Conservation (phyloP, 2,113 vertebrate species). For the Osmerus eperlanus region DNA sequence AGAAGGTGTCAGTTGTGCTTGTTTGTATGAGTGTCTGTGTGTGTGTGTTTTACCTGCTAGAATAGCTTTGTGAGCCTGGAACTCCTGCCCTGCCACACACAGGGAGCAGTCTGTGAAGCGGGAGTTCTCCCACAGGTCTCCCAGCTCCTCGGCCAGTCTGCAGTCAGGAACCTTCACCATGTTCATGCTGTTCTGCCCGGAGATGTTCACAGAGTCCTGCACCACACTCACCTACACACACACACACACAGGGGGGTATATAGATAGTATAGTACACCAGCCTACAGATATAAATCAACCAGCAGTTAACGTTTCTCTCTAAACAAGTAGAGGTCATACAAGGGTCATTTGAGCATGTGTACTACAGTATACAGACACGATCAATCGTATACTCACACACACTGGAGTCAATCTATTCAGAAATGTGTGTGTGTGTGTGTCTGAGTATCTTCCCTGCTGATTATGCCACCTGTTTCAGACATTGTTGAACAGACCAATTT, state of each 20-base stretch:
- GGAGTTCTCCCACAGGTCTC: conserved; percentile 88
- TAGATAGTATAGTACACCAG: background rate
- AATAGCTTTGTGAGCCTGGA: conserved; percentile 91
- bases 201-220: conserved; percentile 91
- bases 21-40: conserved; percentile 9
- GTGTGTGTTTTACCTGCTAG: conserved; percentile 78
- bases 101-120: conserved; percentile 89
- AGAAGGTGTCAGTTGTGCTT: background rate
- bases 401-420: background rate
- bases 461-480: conserved; percentile 76
- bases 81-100: conserved; percentile 87
- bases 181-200: conserved; percentile 88
- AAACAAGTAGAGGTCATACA: too few species aligned
- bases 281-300: too few species aligned
- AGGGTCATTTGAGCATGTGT: too few species aligned
- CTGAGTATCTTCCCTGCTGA: conserved; percentile 63
- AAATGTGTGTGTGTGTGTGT: conserved; percentile 12
- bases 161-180: conserved; percentile 92
- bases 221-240: conserved; percentile 84
- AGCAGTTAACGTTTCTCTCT: too few species aligned
- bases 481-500: conserved; percentile 73
- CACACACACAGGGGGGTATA: conserved; percentile 3
- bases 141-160: conserved; percentile 85
- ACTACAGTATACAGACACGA: too few species aligned
- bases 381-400: too few species aligned